phyloP scores from a whole-genome alignment of 2,113 vertebrate genomes.

The Cariama cristata region DNA sequence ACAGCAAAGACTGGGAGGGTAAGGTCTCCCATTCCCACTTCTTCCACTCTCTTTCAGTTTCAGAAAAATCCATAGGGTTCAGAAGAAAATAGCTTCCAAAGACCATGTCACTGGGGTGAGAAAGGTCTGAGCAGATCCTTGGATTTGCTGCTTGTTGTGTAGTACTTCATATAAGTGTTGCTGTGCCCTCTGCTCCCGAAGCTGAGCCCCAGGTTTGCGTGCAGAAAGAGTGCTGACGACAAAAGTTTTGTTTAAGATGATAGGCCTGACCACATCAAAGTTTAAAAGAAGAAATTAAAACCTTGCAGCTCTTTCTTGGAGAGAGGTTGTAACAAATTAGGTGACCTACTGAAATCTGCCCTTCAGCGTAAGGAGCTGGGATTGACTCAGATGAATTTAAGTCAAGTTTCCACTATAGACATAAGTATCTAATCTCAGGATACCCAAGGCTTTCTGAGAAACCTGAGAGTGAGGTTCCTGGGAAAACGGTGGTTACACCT shows the following conservation, averaged over 20 bases:
- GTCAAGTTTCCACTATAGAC: slow-evolving; percentile 21
- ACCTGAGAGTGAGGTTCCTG: not conserved
- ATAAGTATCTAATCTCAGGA: not conserved
- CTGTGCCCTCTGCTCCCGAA: not conserved
- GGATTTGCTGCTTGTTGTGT: not conserved
- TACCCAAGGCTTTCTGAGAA: not conserved
- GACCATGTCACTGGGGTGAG: not conserved
- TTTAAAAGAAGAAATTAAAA: not conserved
- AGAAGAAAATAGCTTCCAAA: not conserved
- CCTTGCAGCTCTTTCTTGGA: not conserved
- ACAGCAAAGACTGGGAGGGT: slow-evolving; percentile 92
- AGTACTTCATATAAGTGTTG: not conserved
- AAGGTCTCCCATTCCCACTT: not conserved
- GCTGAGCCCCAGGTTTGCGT: not conserved
- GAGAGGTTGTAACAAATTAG: not conserved
- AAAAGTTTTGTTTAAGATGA: not conserved
- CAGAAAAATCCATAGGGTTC: not conserved
- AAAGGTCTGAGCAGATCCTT: not conserved
- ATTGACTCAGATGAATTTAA: not conserved
- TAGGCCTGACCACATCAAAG: not conserved
- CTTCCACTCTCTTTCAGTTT: not conserved
- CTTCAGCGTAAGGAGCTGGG: not conserved
- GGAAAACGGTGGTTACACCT: not conserved
- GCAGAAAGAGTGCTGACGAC: not conserved
- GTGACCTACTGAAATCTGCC: not conserved